These are phyloP conservation scores for Apomyelois bistriatella DNA, from an alignment of 2,888 invertebrate genomes.

Conservation along the genomic window DNA sequence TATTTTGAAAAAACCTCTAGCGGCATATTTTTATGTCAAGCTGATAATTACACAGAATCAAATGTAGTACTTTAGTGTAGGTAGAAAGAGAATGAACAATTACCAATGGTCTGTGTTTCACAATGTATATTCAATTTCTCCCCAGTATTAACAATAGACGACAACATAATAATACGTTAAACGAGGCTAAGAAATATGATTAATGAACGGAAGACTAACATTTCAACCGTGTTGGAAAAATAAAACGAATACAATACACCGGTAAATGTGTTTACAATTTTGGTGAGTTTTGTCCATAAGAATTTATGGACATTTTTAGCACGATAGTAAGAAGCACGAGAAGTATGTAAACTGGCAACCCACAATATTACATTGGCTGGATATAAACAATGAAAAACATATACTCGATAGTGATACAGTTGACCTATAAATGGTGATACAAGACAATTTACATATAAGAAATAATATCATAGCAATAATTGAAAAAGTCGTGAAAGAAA, in stretches of 20 bases:
- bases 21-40: too few relatives aligned
- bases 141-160: not conserved
- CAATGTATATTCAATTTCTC: not conserved
- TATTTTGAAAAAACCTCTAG: too few relatives aligned
- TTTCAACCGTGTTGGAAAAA: not conserved
- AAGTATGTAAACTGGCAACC: too few relatives aligned
- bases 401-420: too few relatives aligned
- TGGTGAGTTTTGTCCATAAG: too few relatives aligned
- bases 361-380: too few relatives aligned
- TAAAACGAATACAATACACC: not conserved
- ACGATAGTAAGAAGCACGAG: too few relatives aligned
- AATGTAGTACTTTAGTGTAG: not conserved
- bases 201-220: conserved; percentile 2
- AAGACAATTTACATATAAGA: too few relatives aligned
- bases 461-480: not conserved
- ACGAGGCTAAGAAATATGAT: not conserved
- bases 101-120: not conserved
- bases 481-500: not conserved
- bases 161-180: conserved; percentile 1
- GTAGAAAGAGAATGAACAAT: not conserved
- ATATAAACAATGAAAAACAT: too few relatives aligned
- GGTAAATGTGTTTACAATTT: not conserved
- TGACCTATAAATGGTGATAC: too few relatives aligned
- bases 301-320: too few relatives aligned
- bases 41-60: not conserved